Conservation (phyloP, 1,140 invertebrate species). For the Drosophila rhopaloa region DNA sequence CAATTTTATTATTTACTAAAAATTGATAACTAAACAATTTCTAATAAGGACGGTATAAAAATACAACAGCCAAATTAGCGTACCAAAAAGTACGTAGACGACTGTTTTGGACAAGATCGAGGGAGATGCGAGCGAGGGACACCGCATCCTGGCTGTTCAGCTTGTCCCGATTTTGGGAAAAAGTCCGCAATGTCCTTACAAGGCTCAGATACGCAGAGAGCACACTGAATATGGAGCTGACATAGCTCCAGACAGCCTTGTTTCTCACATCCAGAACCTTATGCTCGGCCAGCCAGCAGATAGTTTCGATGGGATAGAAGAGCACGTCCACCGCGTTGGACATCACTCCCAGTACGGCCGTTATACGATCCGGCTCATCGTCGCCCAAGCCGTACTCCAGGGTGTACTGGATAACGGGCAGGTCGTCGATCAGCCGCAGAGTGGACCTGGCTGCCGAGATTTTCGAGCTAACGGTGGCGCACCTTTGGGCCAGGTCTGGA, state of each 20-base stretch:
- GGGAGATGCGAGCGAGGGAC: slow-evolving; percentile 87
- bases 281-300: slow-evolving; percentile 92
- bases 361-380: slow-evolving; percentile 87
- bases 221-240: slow-evolving; percentile 91
- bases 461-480: slow-evolving; percentile 87
- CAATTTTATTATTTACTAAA: too few relatives aligned
- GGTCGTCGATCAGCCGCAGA: slow-evolving; percentile 90
- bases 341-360: slow-evolving; percentile 88
- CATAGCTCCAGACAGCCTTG: slow-evolving; percentile 87
- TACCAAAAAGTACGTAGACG: not conserved
- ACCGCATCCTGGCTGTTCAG: slow-evolving; percentile 86
- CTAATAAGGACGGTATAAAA: not conserved
- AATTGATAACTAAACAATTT: not conserved
- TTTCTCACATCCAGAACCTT: slow-evolving; percentile 88
- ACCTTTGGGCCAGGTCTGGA: slow-evolving; percentile 85
- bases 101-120: slow-evolving; percentile 89
- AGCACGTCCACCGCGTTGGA: slow-evolving; percentile 90
- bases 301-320: slow-evolving; percentile 92
- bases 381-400: slow-evolving; percentile 88
- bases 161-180: slow-evolving; percentile 85
- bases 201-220: slow-evolving; percentile 88
- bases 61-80: not conserved
- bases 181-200: slow-evolving; percentile 84
- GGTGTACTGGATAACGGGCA: slow-evolving; percentile 88
- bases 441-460: slow-evolving; percentile 89